Percentiles rank a stretch among this genome's conserved stretches.
phyloP scores from a whole-genome alignment of 2,113 vertebrate species.

The Pleuronectes platessa region DNA sequence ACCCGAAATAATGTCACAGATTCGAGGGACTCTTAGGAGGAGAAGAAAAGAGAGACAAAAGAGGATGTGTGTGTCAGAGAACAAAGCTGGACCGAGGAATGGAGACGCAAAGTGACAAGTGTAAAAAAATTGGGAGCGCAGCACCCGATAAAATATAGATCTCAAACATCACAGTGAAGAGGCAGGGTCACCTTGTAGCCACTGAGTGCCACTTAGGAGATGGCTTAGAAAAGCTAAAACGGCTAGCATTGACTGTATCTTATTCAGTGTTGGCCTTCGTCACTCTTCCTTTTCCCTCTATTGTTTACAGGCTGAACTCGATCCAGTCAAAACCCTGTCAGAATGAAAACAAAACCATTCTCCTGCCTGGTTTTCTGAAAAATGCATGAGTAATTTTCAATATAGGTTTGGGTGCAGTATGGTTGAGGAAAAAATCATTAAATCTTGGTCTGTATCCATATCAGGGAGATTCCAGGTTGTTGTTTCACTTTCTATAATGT shows the following conservation, averaged over 20 bases:
- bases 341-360: background rate
- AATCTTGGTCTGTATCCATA: no score
- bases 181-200: slow-evolving; percentile 57
- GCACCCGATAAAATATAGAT: slow-evolving; percentile 65
- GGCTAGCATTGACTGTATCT: background rate
- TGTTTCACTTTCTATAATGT: no score
- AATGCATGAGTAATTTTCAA: background rate
- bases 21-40: slow-evolving; percentile 51
- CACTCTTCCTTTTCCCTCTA: background rate
- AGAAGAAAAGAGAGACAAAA: slow-evolving; percentile 39
- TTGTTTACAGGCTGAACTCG: background rate
- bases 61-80: slow-evolving; percentile 47
- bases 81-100: slow-evolving; percentile 37
- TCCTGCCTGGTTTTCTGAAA: background rate
- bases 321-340: slow-evolving; percentile 7
- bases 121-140: slow-evolving; percentile 26
- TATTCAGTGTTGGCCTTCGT: no score
- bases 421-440: no score
- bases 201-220: slow-evolving; percentile 21
- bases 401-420: background rate
- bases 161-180: slow-evolving; percentile 28
- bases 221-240: slow-evolving; percentile 28
- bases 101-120: background rate
- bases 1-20: slow-evolving; percentile 63
- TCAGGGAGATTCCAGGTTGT: no score